These are phyloP conservation scores for Hydropsyche betteni DNA, from an alignment of 2,888 invertebrate species.

Conservation along the genomic window DNA sequence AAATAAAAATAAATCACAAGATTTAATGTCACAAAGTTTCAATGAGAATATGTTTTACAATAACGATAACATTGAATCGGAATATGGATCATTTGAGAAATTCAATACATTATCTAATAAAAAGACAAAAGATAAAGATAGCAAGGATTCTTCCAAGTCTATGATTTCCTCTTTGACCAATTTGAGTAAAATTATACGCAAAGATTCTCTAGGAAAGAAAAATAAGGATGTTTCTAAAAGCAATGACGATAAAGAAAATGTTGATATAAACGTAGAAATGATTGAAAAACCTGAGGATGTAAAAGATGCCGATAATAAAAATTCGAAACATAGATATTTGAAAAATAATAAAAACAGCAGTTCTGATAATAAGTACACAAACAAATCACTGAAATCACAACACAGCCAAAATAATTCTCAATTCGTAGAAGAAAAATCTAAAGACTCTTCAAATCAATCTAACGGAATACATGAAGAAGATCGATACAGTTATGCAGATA, in stretches of 20 bases:
- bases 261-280: slow-evolving; percentile 51
- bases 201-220: slow-evolving; percentile 62
- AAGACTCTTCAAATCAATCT: slow-evolving; percentile 54
- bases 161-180: slow-evolving; percentile 66
- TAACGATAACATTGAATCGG: slow-evolving; percentile 62
- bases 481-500: slow-evolving; percentile 50
- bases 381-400: slow-evolving; percentile 45
- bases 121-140: slow-evolving; percentile 55
- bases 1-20: slow-evolving; percentile 62
- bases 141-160: slow-evolving; percentile 55
- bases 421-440: slow-evolving; percentile 58
- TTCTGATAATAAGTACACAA: slow-evolving; percentile 62
- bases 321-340: slow-evolving; percentile 57
- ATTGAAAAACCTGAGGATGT: slow-evolving; percentile 30
- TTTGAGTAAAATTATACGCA: slow-evolving; percentile 64
- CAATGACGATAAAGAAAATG: slow-evolving; percentile 49
- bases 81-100: slow-evolving; percentile 59
- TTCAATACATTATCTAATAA: slow-evolving; percentile 63
- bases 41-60: slow-evolving; percentile 66
- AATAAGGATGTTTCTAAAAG: slow-evolving; percentile 54
- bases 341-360: slow-evolving; percentile 59
- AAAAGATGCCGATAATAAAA: slow-evolving; percentile 55
- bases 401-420: slow-evolving; percentile 36
- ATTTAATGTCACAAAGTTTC: slow-evolving; percentile 66
- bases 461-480: slow-evolving; percentile 56